These are phyloP conservation scores for Diachasmimorpha longicaudata DNA, from an alignment of 1,140 invertebrate species.

Conservation along the genomic window DNA sequence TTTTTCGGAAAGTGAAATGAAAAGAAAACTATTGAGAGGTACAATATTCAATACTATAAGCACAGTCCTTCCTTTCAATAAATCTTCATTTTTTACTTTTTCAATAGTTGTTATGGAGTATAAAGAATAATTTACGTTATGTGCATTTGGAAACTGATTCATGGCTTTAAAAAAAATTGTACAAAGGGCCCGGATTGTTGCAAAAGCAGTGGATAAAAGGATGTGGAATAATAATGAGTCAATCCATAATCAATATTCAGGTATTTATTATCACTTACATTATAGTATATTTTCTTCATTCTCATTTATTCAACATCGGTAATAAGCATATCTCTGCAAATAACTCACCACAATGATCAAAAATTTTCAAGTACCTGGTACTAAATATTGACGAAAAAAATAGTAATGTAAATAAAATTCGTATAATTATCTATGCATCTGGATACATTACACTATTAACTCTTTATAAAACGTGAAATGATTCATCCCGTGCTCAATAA, in stretches of 20 bases:
- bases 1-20: background rate
- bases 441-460: slow-evolving; percentile 9
- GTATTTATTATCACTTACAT: slow-evolving; percentile 53
- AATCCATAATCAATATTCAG: slow-evolving; percentile 28
- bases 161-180: too few relatives aligned
- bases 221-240: background rate
- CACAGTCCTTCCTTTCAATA: too few relatives aligned
- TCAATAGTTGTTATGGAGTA: too few relatives aligned
- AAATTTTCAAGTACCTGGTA: slow-evolving; percentile 38
- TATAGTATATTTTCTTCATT: slow-evolving; percentile 42
- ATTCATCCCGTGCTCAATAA: background rate
- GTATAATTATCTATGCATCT: slow-evolving; percentile 1
- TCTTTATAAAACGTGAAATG: slow-evolving; percentile 17
- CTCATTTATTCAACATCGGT: slow-evolving; percentile 43
- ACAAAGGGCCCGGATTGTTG: too few relatives aligned
- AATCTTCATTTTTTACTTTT: too few relatives aligned
- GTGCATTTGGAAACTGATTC: too few relatives aligned
- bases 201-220: background rate
- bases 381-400: slow-evolving; percentile 32
- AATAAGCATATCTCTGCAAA: slow-evolving; percentile 48
- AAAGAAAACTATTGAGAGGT: too few relatives aligned
- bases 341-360: slow-evolving; percentile 41
- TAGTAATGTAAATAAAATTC: background rate
- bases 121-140: too few relatives aligned
- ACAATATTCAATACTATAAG: too few relatives aligned